phyloP scores from a whole-genome alignment of 2,113 vertebrate species.

The Elgaria multicarinata region DNA sequence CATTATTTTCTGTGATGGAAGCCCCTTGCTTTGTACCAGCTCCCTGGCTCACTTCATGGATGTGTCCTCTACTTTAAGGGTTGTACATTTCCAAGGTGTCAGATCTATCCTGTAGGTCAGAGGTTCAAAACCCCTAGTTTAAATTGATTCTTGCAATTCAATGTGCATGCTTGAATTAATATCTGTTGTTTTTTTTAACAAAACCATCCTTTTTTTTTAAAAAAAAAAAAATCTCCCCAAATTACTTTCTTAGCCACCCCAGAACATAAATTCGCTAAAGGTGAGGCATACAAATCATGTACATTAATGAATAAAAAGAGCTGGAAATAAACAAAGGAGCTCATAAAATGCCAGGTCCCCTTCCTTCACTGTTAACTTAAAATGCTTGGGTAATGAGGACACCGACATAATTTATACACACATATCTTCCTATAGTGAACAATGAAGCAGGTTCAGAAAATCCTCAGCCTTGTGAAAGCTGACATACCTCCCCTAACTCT shows the following conservation, averaged over 20 bases:
- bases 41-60: too few species aligned
- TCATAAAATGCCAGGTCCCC: not conserved
- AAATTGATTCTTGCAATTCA: not conserved
- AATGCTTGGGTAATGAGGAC: not conserved
- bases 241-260: not conserved
- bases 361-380: not conserved
- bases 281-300: not conserved
- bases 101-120: not conserved
- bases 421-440: slow-evolving; percentile 57
- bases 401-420: slow-evolving; percentile 43
- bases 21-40: too few species aligned
- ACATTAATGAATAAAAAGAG: not conserved
- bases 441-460: slow-evolving; percentile 50
- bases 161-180: not conserved
- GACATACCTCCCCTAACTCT: slow-evolving; percentile 53
- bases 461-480: slow-evolving; percentile 50
- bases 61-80: too few species aligned
- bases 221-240: too few species aligned
- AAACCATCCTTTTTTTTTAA: not conserved
- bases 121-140: not conserved
- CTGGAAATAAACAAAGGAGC: not conserved
- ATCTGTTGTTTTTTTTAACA: not conserved
- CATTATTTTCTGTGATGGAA: too few species aligned
- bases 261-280: not conserved
- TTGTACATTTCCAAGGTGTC: too few species aligned